Evolutionary conservation across 2,888 invertebrate genomes (phyloP).

Genomic region (Leucophenga montana): DNA sequence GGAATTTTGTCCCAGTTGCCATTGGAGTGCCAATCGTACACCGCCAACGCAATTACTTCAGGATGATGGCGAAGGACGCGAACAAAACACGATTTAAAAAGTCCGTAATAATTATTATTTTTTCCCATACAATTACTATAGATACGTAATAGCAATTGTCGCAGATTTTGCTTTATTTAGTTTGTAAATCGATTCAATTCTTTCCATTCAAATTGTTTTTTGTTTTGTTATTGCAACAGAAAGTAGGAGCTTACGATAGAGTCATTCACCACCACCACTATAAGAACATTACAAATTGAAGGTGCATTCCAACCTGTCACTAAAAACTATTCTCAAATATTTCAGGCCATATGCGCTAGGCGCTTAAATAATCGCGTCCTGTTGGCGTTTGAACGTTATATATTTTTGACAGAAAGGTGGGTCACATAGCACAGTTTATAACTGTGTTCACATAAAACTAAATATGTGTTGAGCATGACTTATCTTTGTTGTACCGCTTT

Average conservation of each 20-base stretch:
- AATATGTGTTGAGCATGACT: slow-evolving; percentile 43
- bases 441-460: slow-evolving; percentile 38
- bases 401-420: slow-evolving; percentile 48
- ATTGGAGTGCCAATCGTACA: slow-evolving; percentile 72
- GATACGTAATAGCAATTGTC: slow-evolving; percentile 16
- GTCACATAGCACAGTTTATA: slow-evolving; percentile 36
- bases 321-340: slow-evolving; percentile 45
- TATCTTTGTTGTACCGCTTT: slow-evolving; percentile 53
- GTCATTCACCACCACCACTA: background rate
- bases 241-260: slow-evolving; percentile 53
- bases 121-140: slow-evolving; percentile 31
- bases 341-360: slow-evolving; percentile 46
- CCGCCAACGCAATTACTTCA: slow-evolving; percentile 59
- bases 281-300: slow-evolving; percentile 43
- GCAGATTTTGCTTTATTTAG: slow-evolving; percentile 26
- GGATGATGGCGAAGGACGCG: slow-evolving; percentile 36
- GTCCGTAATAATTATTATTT: slow-evolving; percentile 34
- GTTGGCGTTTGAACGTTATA: slow-evolving; percentile 21
- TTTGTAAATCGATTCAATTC: slow-evolving; percentile 63
- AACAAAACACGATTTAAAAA: slow-evolving; percentile 35
- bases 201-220: slow-evolving; percentile 62
- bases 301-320: slow-evolving; percentile 35
- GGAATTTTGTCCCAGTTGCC: slow-evolving; percentile 77
- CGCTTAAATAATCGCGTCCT: slow-evolving; percentile 39
- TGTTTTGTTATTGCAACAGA: slow-evolving; percentile 29